phyloP scores from a whole-genome alignment of 2,113 vertebrate species.

The Strix aluco region DNA sequence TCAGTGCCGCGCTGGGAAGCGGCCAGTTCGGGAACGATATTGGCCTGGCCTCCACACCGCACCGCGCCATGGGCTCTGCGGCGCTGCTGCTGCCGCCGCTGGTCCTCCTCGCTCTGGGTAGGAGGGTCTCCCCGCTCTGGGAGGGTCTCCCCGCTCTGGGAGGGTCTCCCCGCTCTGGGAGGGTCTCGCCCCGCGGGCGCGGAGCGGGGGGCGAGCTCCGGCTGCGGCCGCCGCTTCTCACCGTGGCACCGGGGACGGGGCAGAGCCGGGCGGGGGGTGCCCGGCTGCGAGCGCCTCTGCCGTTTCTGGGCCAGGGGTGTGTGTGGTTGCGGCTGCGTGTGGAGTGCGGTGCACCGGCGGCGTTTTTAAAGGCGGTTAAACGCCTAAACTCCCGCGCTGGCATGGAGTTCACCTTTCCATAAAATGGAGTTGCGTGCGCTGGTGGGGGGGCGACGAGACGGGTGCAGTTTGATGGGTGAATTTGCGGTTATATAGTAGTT shows the following conservation, averaged over 20 bases:
- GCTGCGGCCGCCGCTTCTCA: neutral
- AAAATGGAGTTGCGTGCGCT: too few species aligned
- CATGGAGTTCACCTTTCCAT: accelerated
- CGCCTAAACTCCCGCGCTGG: accelerated
- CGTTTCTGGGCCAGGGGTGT: neutral
- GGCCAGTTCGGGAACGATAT: neutral
- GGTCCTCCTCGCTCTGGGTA: neutral
- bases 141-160: neutral
- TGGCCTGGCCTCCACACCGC: neutral
- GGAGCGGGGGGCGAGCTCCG: neutral
- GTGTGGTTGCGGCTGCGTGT: neutral
- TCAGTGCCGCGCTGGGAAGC: neutral
- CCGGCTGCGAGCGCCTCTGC: accelerated
- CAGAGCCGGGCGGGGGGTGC: too few species aligned
- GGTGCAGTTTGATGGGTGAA: neutral
- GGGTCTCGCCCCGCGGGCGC: too few species aligned
- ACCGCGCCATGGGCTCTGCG: neutral
- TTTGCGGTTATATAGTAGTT: neutral
- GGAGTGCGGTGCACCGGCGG: accelerated
- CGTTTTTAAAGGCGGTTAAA: neutral
- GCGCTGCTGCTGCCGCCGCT: neutral
- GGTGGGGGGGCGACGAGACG: accelerated
- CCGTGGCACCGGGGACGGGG: neutral
- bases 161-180: too few species aligned
- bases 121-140: neutral